Evolutionary conservation across 2,113 vertebrate species (phyloP).

Genomic region (Macaca mulatta): DNA sequence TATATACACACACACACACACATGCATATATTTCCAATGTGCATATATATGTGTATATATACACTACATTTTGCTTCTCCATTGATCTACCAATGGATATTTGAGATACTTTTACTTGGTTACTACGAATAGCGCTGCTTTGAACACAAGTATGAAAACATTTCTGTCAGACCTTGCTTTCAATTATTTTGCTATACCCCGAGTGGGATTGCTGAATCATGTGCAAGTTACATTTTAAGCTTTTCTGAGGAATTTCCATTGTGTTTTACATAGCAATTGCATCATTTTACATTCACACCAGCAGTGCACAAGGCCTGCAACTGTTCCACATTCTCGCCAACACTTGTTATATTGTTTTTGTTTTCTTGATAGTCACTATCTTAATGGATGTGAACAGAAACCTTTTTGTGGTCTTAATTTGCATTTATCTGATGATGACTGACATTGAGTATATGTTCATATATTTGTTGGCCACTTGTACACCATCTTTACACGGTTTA

Average conservation of each 20-base stretch:
- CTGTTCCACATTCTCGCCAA: neutral
- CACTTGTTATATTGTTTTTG: neutral
- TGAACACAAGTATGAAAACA: neutral
- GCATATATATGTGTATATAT: neutral
- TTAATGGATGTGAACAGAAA: neutral
- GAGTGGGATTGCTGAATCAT: neutral
- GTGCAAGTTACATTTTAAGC: neutral
- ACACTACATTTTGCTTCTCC: neutral
- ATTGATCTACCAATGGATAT: neutral
- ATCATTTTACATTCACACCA: neutral
- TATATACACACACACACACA: too few species aligned
- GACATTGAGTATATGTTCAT: neutral
- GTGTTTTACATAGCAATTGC: neutral
- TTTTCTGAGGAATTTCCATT: neutral
- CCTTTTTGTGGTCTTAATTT: neutral
- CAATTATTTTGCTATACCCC: neutral
- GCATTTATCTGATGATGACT: neutral
- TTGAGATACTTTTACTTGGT: neutral
- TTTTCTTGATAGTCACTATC: neutral
- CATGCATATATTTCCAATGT: too few species aligned
- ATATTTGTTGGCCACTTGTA: neutral
- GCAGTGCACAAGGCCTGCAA: neutral
- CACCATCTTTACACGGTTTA: neutral
- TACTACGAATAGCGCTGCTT: neutral
- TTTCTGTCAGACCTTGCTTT: neutral